These are phyloP conservation scores for Brachionichthys hirsutus DNA, from an alignment of 2,113 vertebrate species.

Conservation along the genomic window DNA sequence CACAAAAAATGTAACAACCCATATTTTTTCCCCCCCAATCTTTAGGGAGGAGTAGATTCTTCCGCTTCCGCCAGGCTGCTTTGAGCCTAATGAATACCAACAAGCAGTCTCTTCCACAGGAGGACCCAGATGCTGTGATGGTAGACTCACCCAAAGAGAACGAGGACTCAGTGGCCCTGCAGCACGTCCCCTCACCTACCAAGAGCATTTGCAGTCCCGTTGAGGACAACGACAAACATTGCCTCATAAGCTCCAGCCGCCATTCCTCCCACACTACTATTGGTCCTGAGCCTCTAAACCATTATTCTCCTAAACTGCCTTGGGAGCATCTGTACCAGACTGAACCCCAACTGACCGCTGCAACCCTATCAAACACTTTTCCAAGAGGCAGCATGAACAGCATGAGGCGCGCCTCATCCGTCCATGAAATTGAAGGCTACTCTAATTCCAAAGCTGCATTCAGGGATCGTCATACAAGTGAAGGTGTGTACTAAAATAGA, in stretches of 20 bases:
- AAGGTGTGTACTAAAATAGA: slow-evolving; percentile 80
- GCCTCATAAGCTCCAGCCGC: slow-evolving; percentile 88
- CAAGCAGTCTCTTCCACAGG: slow-evolving; percentile 95
- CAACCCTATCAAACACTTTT: slow-evolving; percentile 86
- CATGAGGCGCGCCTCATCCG: slow-evolving; percentile 93
- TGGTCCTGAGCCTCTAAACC: slow-evolving; percentile 85
- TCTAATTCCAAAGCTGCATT: slow-evolving; percentile 86
- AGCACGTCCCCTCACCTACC: slow-evolving; percentile 90
- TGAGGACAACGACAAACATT: slow-evolving; percentile 92
- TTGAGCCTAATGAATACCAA: slow-evolving; percentile 88
- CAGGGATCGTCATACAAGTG: slow-evolving; percentile 88
- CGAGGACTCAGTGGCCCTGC: slow-evolving; percentile 88
- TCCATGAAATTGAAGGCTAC: slow-evolving; percentile 95
- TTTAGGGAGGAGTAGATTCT: slow-evolving; percentile 83
- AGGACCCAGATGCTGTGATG: slow-evolving; percentile 94
- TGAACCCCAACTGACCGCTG: slow-evolving; percentile 84
- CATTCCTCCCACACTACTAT: slow-evolving; percentile 87
- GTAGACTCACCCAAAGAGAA: slow-evolving; percentile 90
- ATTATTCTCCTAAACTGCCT: slow-evolving; percentile 91
- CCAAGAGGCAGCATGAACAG: slow-evolving; percentile 91
- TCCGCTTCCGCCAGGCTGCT: slow-evolving; percentile 90
- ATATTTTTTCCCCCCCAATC: slow-evolving; percentile 10
- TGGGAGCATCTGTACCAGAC: slow-evolving; percentile 87
- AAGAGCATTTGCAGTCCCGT: slow-evolving; percentile 89
- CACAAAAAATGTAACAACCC: not conserved